Evolutionary conservation across 2,797 vertebrate species (phyloP).

Genomic region (Emys orbicularis): DNA sequence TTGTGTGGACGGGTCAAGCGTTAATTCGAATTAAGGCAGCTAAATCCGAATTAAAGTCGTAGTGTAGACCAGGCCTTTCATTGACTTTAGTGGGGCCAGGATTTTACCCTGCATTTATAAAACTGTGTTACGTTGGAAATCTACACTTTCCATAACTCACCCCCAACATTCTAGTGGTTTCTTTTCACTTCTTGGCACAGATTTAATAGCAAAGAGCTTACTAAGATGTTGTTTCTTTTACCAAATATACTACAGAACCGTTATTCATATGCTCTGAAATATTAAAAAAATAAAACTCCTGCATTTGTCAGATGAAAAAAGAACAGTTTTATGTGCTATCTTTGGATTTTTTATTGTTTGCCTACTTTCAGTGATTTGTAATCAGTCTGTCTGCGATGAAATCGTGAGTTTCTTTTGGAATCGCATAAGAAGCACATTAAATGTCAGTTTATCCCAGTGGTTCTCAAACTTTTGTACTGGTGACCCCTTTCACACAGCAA

Average conservation of each 20-base stretch:
- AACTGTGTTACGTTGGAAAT: conserved; percentile 12
- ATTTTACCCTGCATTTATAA: conserved; percentile 19
- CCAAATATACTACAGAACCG: conserved; percentile 13
- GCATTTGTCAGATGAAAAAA: not conserved
- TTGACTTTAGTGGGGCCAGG: conserved; percentile 14
- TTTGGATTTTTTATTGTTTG: not conserved
- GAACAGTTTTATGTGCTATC: not conserved
- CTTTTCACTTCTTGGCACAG: not conserved
- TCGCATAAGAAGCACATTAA: not conserved
- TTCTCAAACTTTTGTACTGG: no score
- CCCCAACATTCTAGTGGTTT: conserved; percentile 54
- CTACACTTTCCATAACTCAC: not conserved
- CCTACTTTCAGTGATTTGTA: not conserved
- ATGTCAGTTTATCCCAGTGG: not conserved
- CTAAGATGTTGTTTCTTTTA: conserved; percentile 39
- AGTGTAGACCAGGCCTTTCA: no score
- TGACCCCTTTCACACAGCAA: no score
- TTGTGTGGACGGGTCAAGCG: no score
- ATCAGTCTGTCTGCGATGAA: not conserved
- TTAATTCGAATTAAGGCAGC: no score
- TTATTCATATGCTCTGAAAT: conserved; percentile 20
- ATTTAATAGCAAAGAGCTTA: conserved; percentile 3
- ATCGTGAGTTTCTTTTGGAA: not conserved
- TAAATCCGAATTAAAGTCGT: no score
- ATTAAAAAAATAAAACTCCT: conserved; percentile 12